These are phyloP conservation scores for Trachymyrmex septentrionalis DNA, from an alignment of 1,140 invertebrate genomes.

Conservation along the genomic window DNA sequence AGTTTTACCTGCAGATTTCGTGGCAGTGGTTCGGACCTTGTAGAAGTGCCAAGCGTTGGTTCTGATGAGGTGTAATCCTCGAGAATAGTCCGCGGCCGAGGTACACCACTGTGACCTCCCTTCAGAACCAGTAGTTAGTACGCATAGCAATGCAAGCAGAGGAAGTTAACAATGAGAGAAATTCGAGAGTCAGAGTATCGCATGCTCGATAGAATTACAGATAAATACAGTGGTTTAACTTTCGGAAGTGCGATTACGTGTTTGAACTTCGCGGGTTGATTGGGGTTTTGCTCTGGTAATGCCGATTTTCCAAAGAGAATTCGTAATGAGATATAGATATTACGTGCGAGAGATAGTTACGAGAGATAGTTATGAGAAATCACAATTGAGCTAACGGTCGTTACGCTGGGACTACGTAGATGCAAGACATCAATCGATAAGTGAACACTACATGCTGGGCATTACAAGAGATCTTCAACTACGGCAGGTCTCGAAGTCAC, in stretches of 20 bases:
- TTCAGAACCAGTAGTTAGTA: constrained; percentile 86
- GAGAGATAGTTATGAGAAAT: constrained; percentile 42
- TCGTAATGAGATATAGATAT: neutral
- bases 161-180: constrained; percentile 81
- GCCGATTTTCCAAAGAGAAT: constrained; percentile 18
- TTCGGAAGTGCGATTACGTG: neutral
- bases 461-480: constrained; percentile 59
- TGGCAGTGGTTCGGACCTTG: constrained; percentile 83
- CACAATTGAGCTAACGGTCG: constrained; percentile 23
- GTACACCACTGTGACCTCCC: constrained; percentile 85
- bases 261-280: neutral
- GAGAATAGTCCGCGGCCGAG: constrained; percentile 85
- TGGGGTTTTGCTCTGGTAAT: neutral
- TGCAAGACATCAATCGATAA: constrained; percentile 73
- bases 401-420: constrained; percentile 66
- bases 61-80: constrained; percentile 85
- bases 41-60: constrained; percentile 82
- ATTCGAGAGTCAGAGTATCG: constrained; percentile 71
- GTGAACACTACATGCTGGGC: constrained; percentile 77
- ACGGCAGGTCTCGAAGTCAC: constrained; percentile 19
- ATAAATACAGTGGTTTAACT: constrained; percentile 8
- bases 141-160: constrained; percentile 84
- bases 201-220: constrained; percentile 64
- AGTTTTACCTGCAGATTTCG: constrained; percentile 85
- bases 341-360: constrained; percentile 58